Conservation (phyloP, 2,888 invertebrate species). For the Calephelis perditalis region DNA sequence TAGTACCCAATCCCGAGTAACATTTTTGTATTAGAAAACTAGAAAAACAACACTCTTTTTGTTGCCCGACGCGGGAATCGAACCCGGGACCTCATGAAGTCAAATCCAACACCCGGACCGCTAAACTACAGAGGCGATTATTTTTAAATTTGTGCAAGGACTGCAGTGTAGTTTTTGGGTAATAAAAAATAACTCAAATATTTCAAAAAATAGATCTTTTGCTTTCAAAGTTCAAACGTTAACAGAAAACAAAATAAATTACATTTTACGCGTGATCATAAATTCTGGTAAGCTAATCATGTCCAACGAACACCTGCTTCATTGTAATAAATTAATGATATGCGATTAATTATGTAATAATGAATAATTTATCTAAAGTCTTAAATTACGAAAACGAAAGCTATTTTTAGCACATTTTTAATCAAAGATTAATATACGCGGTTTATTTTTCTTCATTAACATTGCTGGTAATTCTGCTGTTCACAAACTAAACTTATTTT, state of each 20-base stretch:
- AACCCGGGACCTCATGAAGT: too few relatives aligned
- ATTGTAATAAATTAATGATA: conserved; percentile 11
- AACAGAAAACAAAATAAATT: conserved; percentile 1
- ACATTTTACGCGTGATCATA: not conserved
- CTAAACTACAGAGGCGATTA: too few relatives aligned
- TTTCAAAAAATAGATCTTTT: not conserved
- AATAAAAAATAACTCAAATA: not conserved
- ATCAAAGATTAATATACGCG: not conserved
- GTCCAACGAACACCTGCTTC: conserved; percentile 3
- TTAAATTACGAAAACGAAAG: not conserved
- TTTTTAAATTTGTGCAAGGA: too few relatives aligned
- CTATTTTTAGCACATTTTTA: not conserved
- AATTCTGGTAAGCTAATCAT: conserved; percentile 9
- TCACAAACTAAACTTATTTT: too few relatives aligned
- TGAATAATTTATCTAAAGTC: conserved; percentile 3
- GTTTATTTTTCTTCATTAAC: too few relatives aligned
- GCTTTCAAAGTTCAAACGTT: not conserved
- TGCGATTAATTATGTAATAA: conserved; percentile 7
- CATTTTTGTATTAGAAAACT: too few relatives aligned
- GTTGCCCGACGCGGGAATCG: too few relatives aligned
- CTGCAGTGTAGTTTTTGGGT: not conserved
- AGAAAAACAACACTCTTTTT: too few relatives aligned
- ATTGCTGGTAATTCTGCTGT: too few relatives aligned
- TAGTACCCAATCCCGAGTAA: too few relatives aligned
- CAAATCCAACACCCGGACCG: too few relatives aligned